Evolutionary conservation across 1,140 invertebrate genomes (phyloP).

Genomic region (Phymastichus coffea): DNA sequence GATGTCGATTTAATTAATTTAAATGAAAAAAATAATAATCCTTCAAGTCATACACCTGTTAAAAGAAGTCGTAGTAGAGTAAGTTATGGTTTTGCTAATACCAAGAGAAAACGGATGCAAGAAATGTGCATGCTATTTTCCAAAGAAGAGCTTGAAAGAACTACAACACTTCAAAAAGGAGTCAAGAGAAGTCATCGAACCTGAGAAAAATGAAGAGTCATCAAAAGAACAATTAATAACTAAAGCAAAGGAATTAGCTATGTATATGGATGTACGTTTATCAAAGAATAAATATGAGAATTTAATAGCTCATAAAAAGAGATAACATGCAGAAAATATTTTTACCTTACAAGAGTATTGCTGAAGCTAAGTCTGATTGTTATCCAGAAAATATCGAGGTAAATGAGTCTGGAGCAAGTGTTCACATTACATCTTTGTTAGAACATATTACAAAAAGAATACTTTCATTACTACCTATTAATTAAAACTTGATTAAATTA

Average conservation of each 20-base stretch:
- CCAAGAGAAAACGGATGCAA: neutral
- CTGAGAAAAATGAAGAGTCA: too few species aligned
- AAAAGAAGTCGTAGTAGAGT: neutral
- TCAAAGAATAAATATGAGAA: constrained; percentile 2
- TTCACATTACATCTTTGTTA: neutral
- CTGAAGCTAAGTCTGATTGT: neutral
- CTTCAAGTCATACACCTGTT: neutral
- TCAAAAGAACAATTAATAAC: too few species aligned
- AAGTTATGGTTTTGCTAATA: neutral
- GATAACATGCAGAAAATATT: neutral
- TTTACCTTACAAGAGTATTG: neutral
- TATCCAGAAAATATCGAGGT: neutral
- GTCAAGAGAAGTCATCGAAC: neutral
- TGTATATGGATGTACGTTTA: neutral
- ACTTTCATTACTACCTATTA: too few species aligned
- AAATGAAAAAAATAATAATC: neutral
- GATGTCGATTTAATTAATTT: too few species aligned
- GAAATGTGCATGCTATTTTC: neutral
- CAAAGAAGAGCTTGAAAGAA: neutral
- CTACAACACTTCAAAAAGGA: neutral
- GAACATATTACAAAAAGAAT: constrained; percentile 5
- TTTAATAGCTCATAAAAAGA: constrained; percentile 2
- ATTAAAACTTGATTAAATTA: neutral
- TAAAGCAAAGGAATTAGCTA: too few species aligned
- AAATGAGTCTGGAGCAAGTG: neutral